Evolutionary conservation across 2,888 invertebrate species (phyloP).

Genomic region (Pheosia gnoma): DNA sequence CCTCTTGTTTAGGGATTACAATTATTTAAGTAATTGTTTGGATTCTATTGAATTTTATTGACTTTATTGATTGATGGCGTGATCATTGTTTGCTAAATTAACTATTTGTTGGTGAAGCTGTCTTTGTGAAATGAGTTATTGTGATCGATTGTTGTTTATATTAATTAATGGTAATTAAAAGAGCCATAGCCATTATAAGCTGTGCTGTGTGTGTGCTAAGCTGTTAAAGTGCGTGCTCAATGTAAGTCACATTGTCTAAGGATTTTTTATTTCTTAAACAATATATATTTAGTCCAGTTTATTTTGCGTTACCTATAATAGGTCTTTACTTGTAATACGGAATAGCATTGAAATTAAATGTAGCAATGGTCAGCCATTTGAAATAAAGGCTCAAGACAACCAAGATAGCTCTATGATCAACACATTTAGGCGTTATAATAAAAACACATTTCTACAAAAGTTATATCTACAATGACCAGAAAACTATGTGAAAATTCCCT

Average conservation of each 20-base stretch:
- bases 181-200: too few relatives aligned
- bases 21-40: slow-evolving; percentile 6
- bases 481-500: not conserved
- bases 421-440: not conserved
- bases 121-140: slow-evolving; percentile 1
- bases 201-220: too few relatives aligned
- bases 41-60: slow-evolving; percentile 4
- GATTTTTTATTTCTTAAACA: too few relatives aligned
- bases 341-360: too few relatives aligned
- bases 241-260: too few relatives aligned
- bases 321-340: too few relatives aligned
- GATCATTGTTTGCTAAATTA: slow-evolving; percentile 1
- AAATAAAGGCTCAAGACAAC: too few relatives aligned
- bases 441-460: not conserved
- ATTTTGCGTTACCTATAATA: too few relatives aligned
- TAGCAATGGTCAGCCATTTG: too few relatives aligned
- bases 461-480: not conserved
- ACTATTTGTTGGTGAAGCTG: not conserved
- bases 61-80: slow-evolving; percentile 2
- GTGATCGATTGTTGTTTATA: not conserved
- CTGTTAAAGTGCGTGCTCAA: too few relatives aligned
- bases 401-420: not conserved
- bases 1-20: slow-evolving; percentile 8
- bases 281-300: too few relatives aligned
- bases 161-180: not conserved